Base-by-base conservation (phyloP, 1,140 invertebrate genomes). In the Papilio aristodemus region DNA sequence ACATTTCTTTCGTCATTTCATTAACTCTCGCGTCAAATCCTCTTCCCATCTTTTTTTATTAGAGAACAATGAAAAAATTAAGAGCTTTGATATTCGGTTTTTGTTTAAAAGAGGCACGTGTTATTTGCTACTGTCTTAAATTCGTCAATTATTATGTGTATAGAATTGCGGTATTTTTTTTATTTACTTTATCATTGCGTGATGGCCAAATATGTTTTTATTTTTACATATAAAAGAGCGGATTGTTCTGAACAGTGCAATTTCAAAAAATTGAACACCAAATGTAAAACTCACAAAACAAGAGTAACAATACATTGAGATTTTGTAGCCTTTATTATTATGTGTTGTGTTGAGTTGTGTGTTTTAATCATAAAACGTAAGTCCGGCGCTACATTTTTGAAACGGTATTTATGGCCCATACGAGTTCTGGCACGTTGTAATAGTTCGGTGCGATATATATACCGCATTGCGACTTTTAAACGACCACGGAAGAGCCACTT, bases 391-490 rank as follows among this genome's bases (percentile, higher is more conserved):
- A 54, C 46, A 54, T 22, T 54, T 54, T 54, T 22, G 46, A 54
- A 25, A 17, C 46, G 19, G 8, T 54, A 54, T 54, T 54, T 54
- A 54, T 54, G 46, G 22, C 46, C 46, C 19, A 25, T 11, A 19
- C 46, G 46, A 54, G 19, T 54, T 54, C 46, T 54, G 46, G 46
- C 46, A 54, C 46, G 19, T 54, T 54, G 46, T 54, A 19, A 54
- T 22, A 22, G 9, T 54, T 54, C 46, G 10, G 19, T 22, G 14
- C 11, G 1, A 59, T 14, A 59, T 32, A 32, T 17, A 37, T 37
- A 62, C 59, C 36, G 59, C 59, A 62, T 11, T 62, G 59, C 59
- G 59, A 62, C 59, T 37, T 62, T 62, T 38, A 62, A 37, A 38
- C 38, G 7, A 19, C 59, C 59, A 62, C 17, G 27, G 36, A 37